Evolutionary conservation across 2,797 vertebrate genomes (phyloP).

Genomic region (Melanotaenia trifasciata): DNA sequence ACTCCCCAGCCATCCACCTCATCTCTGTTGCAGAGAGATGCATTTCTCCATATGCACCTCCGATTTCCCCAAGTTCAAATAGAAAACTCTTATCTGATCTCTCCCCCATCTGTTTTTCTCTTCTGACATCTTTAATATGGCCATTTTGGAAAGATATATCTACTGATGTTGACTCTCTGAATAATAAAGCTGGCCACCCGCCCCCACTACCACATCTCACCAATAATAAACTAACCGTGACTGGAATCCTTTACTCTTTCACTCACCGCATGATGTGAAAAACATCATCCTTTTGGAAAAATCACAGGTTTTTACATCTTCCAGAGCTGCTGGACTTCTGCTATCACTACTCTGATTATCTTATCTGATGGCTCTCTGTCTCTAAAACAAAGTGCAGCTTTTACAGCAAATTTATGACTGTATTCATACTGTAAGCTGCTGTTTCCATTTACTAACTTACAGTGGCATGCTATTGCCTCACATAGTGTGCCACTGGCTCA

Average conservation of each 20-base stretch:
- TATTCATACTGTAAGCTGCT: conserved; percentile 31
- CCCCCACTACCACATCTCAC: conserved; percentile 66
- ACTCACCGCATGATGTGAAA: conserved; percentile 69
- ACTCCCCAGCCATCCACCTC: conserved; percentile 33
- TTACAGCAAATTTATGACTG: conserved; percentile 19
- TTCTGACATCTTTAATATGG: conserved; percentile 60
- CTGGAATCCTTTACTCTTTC: conserved; percentile 62
- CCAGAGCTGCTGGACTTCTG: conserved; percentile 50
- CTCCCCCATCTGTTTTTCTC: conserved; percentile 69
- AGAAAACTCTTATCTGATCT: conserved; percentile 69
- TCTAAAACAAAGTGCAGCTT: conserved; percentile 26
- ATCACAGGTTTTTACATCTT: conserved; percentile 52
- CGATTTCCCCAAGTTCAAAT: conserved; percentile 63
- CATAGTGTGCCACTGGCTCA: conserved; percentile 72
- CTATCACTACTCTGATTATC: conserved; percentile 57
- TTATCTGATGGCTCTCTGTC: conserved; percentile 64
- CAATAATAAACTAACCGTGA: conserved; percentile 57
- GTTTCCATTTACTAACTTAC: conserved; percentile 13
- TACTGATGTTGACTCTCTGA: conserved; percentile 68
- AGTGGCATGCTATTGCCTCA: conserved; percentile 42
- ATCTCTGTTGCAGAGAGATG: conserved; percentile 32
- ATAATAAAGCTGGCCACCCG: conserved; percentile 68
- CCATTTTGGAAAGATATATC: conserved; percentile 72
- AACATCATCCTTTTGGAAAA: conserved; percentile 57
- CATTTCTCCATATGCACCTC: conserved; percentile 70